phyloP scores from a whole-genome alignment of 2,888 invertebrate species.

The Osmoderma eremita region DNA sequence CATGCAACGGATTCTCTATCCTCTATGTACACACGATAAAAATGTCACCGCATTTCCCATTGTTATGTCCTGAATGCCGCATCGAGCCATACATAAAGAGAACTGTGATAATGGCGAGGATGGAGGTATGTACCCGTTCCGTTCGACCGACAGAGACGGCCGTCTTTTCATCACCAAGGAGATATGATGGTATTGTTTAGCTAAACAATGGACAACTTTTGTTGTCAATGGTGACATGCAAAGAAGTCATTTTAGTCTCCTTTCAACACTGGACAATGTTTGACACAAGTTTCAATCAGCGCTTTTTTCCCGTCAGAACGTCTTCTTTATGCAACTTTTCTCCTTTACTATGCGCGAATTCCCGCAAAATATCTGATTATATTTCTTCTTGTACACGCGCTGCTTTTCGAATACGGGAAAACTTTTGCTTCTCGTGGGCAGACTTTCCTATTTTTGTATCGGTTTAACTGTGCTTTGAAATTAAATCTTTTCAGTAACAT shows the following conservation, averaged over 20 bases:
- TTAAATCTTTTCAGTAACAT: no score
- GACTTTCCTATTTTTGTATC: background rate
- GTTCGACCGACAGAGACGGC: constrained; percentile 48
- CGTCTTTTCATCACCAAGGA: constrained; percentile 60
- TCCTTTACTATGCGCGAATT: constrained; percentile 38
- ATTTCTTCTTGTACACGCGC: constrained; percentile 20
- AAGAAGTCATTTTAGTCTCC: constrained; percentile 61
- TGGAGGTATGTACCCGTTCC: constrained; percentile 48
- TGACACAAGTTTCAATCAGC: constrained; percentile 60
- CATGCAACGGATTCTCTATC: constrained; percentile 55
- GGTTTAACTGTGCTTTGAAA: no score
- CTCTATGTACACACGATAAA: constrained; percentile 61
- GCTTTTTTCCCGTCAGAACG: constrained; percentile 50
- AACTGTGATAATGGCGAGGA: constrained; percentile 58
- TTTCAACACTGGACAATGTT: constrained; percentile 59
- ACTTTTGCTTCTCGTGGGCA: constrained; percentile 6
- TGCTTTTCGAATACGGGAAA: constrained; percentile 18
- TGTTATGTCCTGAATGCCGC: constrained; percentile 60
- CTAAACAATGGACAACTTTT: constrained; percentile 62
- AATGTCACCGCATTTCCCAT: constrained; percentile 61
- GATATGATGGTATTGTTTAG: constrained; percentile 63
- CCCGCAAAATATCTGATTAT: constrained; percentile 37
- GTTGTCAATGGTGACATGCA: constrained; percentile 62
- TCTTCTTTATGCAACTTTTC: constrained; percentile 50
- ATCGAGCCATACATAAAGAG: constrained; percentile 60